Evolutionary conservation across 2,888 invertebrate species (phyloP), one percentile per base, ranked within the genome.

Genomic region (Fragum fragum): DNA sequence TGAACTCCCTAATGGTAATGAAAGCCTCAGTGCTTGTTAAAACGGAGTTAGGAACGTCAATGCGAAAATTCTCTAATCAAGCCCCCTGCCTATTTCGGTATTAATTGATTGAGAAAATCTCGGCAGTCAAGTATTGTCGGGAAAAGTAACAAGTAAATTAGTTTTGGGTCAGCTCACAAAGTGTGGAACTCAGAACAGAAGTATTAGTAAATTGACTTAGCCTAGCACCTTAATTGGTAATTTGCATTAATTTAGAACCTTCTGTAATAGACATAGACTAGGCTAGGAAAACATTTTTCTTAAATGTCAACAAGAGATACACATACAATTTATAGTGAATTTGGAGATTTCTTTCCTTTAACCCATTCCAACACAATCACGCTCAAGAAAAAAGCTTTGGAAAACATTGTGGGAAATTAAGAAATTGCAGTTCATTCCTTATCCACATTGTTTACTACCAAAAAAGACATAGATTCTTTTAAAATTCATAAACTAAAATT

Each of bases 131-230:
- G 79, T 75, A 81, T 84, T 82, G 79, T 81, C 66, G 66, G 59
- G 70, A 59, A 81, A 74, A 73, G 85, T 82, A 82, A 85, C 85
- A 79, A 82, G 85, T 77, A 82, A 85, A 85, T 85, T 85, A 82
- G 85, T 85, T 85, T 85, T 85, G 81, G 85, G 85, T 85, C 85
- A 85, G 77, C 77, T 61, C 79, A 82, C 81, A 82, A 79, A 79
- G 81, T 82, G 79, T 66, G 76, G 77, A 70, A 82, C 76, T 75
- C 77, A 74, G 73, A 85, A 80, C 85, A 85, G 85, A 83, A 81
- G 83, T 79, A 83, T 83, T 86, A 86, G 83, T 72, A 86, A 86
- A 86, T 86, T 86, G 85, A 83, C 85, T 83, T 79, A 83, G 85
- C 82, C 73, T 76, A 83, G 71, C 57, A 73, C 81, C 85, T 81